Conservation (phyloP, 2,888 invertebrate genomes). For the Crioceris asparagi region DNA sequence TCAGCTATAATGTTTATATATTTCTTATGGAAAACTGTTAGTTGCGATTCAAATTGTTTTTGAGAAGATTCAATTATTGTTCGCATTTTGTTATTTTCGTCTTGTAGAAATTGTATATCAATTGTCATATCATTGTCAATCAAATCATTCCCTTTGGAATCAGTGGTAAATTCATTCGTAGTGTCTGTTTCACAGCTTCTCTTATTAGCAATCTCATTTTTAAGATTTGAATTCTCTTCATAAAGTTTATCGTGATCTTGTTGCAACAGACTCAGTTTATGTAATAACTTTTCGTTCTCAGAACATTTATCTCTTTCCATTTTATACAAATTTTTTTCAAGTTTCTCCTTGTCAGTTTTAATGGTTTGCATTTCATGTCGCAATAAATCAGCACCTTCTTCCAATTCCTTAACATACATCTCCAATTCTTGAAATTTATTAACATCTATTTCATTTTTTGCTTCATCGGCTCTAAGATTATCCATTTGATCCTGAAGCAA, state of each 20-base stretch:
- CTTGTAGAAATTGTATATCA: conserved; percentile 1
- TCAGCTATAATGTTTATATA: conserved; percentile 27
- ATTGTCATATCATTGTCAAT: too few relatives aligned
- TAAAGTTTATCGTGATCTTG: too few relatives aligned
- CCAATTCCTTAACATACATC: conserved; percentile 11
- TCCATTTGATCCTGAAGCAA: background rate
- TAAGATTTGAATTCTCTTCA: too few relatives aligned
- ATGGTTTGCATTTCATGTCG: conserved; percentile 6
- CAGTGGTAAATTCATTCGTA: too few relatives aligned
- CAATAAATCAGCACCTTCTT: conserved; percentile 14
- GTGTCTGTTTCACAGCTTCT: too few relatives aligned
- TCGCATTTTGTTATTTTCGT: conserved; percentile 1
- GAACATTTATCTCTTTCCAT: too few relatives aligned
- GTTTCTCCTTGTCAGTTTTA: conserved; percentile 3
- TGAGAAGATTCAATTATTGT: conserved; percentile 11
- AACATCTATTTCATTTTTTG: background rate
- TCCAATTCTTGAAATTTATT: conserved; percentile 6
- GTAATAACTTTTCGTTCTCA: too few relatives aligned
- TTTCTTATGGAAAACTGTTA: conserved; percentile 21
- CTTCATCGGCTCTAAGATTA: background rate
- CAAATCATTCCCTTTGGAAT: too few relatives aligned
- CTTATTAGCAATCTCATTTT: too few relatives aligned
- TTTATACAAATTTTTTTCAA: background rate
- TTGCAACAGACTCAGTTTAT: too few relatives aligned
- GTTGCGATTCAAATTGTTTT: conserved; percentile 9